Base-by-base conservation (phyloP, 2,113 vertebrate genomes). In the Phaethon lepturus region DNA sequence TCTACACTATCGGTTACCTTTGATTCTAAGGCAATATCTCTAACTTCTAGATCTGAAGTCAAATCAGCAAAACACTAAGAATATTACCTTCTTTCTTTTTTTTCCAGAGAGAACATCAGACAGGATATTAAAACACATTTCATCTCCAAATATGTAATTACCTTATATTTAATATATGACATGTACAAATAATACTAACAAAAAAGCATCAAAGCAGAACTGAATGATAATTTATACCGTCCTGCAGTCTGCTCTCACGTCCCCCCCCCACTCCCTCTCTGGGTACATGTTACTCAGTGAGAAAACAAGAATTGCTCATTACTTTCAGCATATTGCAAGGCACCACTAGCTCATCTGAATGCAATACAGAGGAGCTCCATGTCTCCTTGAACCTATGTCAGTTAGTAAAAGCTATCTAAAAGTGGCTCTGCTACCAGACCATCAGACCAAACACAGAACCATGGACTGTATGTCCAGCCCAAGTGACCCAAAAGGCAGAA, bases 121-220 rank as follows among this genome's bases (percentile, higher is more conserved):
- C 82, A 88, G 96, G 95, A 96, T 97, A 95, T 97, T 97, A 96
- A 97, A 96, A 92, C 28, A 69, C 42, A 63, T 59, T 93, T 94
- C 17, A 91, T 64, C 49, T 53, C 67, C 13, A 7, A 92, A 90
- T 84, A 83, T 9, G 25, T 56, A 86, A 94, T 94, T 96, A 95
- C 77, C 55, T 71, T 63, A 26, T 50, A 94, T 79, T 94, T 88
- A 88, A 69, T 69, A 90, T 5, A 94, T 13, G 13, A 23, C 47
- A 64, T 18, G 38, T 53, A 69, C 47, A 93, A 94, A 83, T 55
- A 74, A 79, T 62, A 80, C 16, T 23, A 90, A 91, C 40, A 77
- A 74, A 95, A 93, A 90, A 56, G 58, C 52, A 82, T 63, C 89
- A 95, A 93, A 95, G 89, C n/a, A 94, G 38, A 95, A 91, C 6